Evolutionary conservation across 2,113 vertebrate genomes (phyloP), one percentile per base, ranked within the genome.

Genomic region (Plectropomus leopardus): DNA sequence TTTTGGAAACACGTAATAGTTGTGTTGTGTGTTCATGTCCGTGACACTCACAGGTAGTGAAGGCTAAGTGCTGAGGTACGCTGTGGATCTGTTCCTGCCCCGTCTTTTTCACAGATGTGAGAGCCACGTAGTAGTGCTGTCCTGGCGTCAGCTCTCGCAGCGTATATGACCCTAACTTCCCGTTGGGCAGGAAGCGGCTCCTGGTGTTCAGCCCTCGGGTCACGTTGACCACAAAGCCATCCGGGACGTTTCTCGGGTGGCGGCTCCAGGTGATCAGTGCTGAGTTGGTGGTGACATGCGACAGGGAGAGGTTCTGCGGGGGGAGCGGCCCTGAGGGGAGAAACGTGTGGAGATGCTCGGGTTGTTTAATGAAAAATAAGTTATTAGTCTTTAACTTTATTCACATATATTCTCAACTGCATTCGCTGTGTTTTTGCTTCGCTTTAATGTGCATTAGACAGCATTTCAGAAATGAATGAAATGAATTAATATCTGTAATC

Each of bases 141-240:
- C 95, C 96, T 0, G 97, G 96, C 15, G 89, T 92, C 85, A 99
- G 95, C 36, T 98, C 97, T 0, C 96, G 94, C 63, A 99, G 92
- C 0, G 94, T 96, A 76, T 99, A 98, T 3, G 95, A 93, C 0
- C 78, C 92, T 0, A 97, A 85, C 54, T 94, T 96, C 57, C 97
- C 97, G 0, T 93, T 96, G 71, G 97, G 96, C 70, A 99, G 92
- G 0, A 97, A 98, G 86, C 97, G 98, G 85, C 98, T 99, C 90
- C 97, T 96, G 53, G 96, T 94, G 8, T 93, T 98, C 91, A 97
- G 94, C 4, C 95, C 93, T 0, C 95, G 96, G 59, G 97, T 98
- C 90, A 99, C 95, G 0, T 99, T 99, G 85, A 99, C 96, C 93
- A 98, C 95, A 19, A 97, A 99, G 0, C 97, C 98, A 44, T 98